Conservation (phyloP, 92 coral and sea anemone species). For the Metridium senile region DNA sequence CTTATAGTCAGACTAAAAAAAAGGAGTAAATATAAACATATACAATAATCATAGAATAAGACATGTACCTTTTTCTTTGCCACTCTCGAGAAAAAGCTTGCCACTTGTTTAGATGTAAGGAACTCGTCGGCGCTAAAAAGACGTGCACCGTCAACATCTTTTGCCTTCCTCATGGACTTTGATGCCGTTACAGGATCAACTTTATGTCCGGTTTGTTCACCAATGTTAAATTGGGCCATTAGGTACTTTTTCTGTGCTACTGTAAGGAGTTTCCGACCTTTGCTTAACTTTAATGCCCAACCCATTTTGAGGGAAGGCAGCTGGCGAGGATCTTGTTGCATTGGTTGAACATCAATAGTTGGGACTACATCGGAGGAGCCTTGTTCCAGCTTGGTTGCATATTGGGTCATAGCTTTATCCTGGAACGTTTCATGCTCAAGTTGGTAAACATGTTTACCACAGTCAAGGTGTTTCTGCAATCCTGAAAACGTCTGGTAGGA, state of each 20-base stretch:
- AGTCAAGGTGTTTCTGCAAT: conserved; percentile 47
- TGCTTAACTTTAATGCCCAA: conserved; percentile 39
- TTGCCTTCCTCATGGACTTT: conserved; percentile 37
- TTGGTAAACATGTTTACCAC: conserved; percentile 47
- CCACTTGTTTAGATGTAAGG: conserved; percentile 50
- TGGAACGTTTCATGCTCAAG: conserved; percentile 46
- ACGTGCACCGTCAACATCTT: conserved; percentile 27
- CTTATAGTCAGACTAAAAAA: no score
- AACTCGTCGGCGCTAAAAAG: conserved; percentile 29
- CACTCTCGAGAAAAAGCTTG: conserved; percentile 51
- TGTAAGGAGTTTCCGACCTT: conserved; percentile 25
- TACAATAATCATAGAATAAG: no score
- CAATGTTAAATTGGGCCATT: conserved; percentile 33
- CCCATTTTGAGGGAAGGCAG: conserved; percentile 39
- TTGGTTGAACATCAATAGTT: no score
- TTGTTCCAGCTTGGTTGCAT: conserved; percentile 46
- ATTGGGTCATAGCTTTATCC: conserved; percentile 53
- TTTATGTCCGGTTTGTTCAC: conserved; percentile 54
- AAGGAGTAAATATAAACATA: no score
- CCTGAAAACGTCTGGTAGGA: conserved; percentile 41
- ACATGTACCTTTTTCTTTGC: conserved; percentile 39
- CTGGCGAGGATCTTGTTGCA: no score
- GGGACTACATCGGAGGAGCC: conserved; percentile 39
- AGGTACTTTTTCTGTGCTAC: no score
- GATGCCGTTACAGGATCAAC: conserved; percentile 43